Evolutionary conservation across 1,140 invertebrate genomes (phyloP).

Genomic region (Aphelinus certus): DNA sequence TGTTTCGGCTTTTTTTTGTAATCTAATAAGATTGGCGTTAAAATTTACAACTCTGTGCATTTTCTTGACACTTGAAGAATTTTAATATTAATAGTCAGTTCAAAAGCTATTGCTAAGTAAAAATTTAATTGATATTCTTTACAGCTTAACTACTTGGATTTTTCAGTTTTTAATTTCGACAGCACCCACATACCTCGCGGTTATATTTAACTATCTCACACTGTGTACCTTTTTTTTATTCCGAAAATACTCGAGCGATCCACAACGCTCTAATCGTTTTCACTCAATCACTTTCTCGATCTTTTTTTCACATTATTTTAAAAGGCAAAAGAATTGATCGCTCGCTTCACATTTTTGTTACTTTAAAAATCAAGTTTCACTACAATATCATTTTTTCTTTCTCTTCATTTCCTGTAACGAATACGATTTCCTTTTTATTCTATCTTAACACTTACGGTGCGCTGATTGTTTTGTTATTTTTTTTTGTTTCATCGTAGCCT

Average conservation of each 20-base stretch:
- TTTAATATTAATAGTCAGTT: constrained; percentile 22
- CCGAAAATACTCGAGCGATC: constrained; percentile 7
- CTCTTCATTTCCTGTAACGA: no score
- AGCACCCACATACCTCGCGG: constrained; percentile 2
- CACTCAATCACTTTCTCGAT: not conserved
- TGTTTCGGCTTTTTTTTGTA: no score
- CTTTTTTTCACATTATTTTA: no score
- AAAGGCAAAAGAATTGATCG: no score
- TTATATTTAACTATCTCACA: constrained; percentile 10
- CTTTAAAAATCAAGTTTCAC: constrained; percentile 34
- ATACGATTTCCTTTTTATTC: constrained; percentile 10
- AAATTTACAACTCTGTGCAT: not conserved
- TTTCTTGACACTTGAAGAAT: constrained; percentile 21
- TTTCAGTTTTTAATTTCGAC: constrained; percentile 9
- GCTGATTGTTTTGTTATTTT: constrained; percentile 21
- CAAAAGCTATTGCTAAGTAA: constrained; percentile 35
- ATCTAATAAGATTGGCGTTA: not conserved
- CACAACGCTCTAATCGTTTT: not conserved
- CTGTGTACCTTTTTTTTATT: constrained; percentile 2
- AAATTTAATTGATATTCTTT: constrained; percentile 34
- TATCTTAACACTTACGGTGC: constrained; percentile 18
- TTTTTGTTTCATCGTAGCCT: not conserved
- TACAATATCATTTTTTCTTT: constrained; percentile 13
- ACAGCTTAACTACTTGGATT: constrained; percentile 20
- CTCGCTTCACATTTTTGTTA: not conserved